phyloP scores from a whole-genome alignment of 2,797 vertebrate species.

The Gastrophryne carolinensis region DNA sequence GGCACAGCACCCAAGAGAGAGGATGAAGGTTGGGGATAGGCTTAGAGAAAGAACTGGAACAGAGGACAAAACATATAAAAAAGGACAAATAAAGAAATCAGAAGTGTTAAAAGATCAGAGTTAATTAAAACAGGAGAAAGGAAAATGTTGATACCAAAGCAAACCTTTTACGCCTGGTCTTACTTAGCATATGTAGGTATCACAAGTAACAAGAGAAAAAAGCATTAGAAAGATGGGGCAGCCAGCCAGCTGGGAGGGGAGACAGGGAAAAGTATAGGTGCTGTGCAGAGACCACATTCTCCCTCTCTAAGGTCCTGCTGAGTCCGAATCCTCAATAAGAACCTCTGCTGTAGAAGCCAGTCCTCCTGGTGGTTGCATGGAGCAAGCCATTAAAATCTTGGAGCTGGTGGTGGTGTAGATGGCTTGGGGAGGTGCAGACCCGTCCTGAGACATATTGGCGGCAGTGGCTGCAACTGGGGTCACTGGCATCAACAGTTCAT shows the following conservation, averaged over 20 bases:
- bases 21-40: neutral
- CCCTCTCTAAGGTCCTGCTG: constrained; percentile 70
- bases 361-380: constrained; percentile 75
- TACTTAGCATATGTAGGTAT: constrained; percentile 14
- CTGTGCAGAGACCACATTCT: constrained; percentile 13
- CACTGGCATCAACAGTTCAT: constrained; percentile 72
- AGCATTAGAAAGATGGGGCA: constrained; percentile 25
- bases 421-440: constrained; percentile 71
- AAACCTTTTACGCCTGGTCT: neutral
- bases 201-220: constrained; percentile 25
- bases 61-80: neutral
- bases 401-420: constrained; percentile 67
- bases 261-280: constrained; percentile 42
- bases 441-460: constrained; percentile 72
- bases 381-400: constrained; percentile 71
- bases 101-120: neutral
- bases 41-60: neutral
- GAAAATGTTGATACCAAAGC: neutral
- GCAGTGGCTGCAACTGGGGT: constrained; percentile 70
- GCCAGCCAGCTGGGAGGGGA: constrained; percentile 46
- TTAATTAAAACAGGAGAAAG: neutral
- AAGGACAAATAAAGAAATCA: neutral
- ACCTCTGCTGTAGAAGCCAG: constrained; percentile 78
- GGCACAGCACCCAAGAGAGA: constrained; percentile 43
- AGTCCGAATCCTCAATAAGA: constrained; percentile 78